Conservation (phyloP, 1,140 invertebrate species). For the Steinernema feltiae region DNA sequence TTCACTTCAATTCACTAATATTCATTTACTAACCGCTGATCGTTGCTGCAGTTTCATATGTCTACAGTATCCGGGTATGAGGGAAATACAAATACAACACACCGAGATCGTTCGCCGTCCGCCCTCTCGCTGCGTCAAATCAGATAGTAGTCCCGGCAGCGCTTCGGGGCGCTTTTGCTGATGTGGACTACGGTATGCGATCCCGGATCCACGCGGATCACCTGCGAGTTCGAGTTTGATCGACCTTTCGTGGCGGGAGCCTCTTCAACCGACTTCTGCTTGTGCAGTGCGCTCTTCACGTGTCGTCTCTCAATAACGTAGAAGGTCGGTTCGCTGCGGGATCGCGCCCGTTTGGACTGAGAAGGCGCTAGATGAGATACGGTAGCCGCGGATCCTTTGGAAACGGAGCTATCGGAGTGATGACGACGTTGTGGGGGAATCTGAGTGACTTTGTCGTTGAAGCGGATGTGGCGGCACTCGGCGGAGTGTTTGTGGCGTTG, state of each 20-base stretch:
- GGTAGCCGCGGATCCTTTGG: background rate
- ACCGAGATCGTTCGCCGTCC: background rate
- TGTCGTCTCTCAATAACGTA: background rate
- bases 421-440: background rate
- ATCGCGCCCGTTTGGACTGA: background rate
- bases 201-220: background rate
- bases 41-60: too few species aligned
- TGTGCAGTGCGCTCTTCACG: slow-evolving; percentile 10
- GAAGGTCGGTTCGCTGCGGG: slow-evolving; percentile 6
- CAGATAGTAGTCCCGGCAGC: background rate
- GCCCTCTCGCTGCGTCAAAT: background rate
- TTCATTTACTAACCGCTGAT: too few species aligned
- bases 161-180: background rate
- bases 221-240: background rate
- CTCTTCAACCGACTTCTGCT: background rate
- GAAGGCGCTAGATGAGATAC: background rate
- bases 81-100: background rate
- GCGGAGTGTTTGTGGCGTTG: background rate
- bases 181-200: background rate
- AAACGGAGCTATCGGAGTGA: background rate
- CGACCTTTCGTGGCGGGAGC: background rate
- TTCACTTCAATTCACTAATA: too few species aligned
- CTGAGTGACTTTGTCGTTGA: background rate
- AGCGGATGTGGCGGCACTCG: slow-evolving; percentile 7
- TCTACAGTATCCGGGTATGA: too few species aligned